A percentile compares a stretch with the other conserved stretches of the same genome.
phyloP scores from a whole-genome alignment of 1,140 invertebrate genomes.

The Macrobrachium nipponense region DNA sequence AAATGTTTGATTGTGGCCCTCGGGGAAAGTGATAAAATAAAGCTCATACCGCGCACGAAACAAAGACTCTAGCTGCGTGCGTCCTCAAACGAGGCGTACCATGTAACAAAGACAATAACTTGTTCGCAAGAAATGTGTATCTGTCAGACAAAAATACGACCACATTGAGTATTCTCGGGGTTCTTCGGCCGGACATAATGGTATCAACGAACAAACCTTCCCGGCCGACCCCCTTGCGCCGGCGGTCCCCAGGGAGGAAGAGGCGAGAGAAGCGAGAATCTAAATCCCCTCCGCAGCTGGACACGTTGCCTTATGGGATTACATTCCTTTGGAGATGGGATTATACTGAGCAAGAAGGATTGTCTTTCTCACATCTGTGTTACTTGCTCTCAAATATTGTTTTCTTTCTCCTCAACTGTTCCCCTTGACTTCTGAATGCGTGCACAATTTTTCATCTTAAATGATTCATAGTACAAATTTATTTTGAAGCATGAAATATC shows the following conservation, averaged over 20 bases:
- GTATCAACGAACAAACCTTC: constrained; percentile 51
- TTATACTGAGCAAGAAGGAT: constrained; percentile 51
- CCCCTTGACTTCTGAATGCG: background rate
- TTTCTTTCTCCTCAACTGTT: background rate
- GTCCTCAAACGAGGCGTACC: no score
- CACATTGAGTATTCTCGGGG: constrained; percentile 24
- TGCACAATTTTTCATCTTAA: background rate
- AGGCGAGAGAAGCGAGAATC: constrained; percentile 45
- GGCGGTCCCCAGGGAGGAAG: constrained; percentile 26
- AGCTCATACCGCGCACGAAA: no score
- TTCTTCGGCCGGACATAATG: constrained; percentile 44
- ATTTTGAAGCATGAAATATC: no score
- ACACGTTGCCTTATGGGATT: constrained; percentile 52
- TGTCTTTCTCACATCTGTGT: constrained; percentile 36
- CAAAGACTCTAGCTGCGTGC: no score
- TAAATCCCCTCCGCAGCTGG: constrained; percentile 55
- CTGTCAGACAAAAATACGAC: background rate
- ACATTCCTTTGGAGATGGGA: constrained; percentile 58
- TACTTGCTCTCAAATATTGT: background rate
- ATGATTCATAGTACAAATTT: background rate
- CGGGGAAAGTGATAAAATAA: no score
- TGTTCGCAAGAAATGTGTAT: background rate
- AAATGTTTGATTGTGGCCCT: no score
- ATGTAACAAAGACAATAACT: background rate
- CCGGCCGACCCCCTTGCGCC: constrained; percentile 16